phyloP scores from a whole-genome alignment of 2,888 invertebrate genomes.

The Agrotis ipsilon region DNA sequence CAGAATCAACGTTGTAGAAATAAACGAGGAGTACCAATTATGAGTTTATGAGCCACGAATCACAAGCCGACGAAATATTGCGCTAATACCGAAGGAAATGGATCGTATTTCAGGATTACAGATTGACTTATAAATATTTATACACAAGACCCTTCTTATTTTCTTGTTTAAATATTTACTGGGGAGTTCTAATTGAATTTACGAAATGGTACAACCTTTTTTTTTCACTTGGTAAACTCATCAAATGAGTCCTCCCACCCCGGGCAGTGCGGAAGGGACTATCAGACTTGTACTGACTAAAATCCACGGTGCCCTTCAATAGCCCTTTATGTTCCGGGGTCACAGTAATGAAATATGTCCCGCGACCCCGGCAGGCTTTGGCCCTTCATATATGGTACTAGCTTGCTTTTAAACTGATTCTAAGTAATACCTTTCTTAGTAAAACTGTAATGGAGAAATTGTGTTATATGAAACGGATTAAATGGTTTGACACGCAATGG shows the following conservation, averaged over 20 bases:
- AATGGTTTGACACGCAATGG: slow-evolving; percentile 33
- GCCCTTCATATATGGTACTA: too few species aligned
- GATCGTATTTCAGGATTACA: slow-evolving; percentile 31
- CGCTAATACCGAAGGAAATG: slow-evolving; percentile 20
- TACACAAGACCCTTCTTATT: background rate
- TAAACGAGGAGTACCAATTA: slow-evolving; percentile 30
- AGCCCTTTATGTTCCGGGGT: too few species aligned
- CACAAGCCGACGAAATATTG: slow-evolving; percentile 23
- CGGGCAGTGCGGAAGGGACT: too few species aligned
- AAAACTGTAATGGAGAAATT: slow-evolving; percentile 6
- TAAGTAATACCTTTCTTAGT: slow-evolving; percentile 5
- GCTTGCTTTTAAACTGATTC: slow-evolving; percentile 20
- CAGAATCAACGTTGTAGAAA: slow-evolving; percentile 14
- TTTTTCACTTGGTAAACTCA: too few species aligned
- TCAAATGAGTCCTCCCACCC: too few species aligned
- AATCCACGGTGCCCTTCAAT: too few species aligned
- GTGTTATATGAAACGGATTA: slow-evolving; percentile 8
- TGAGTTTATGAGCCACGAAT: slow-evolving; percentile 14
- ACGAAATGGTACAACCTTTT: slow-evolving; percentile 3
- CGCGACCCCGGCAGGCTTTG: too few species aligned
- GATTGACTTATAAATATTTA: slow-evolving; percentile 42
- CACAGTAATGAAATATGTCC: too few species aligned
- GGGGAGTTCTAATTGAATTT: slow-evolving; percentile 29
- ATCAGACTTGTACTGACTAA: too few species aligned
- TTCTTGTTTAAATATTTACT: slow-evolving; percentile 29